Base-by-base conservation (phyloP, 2,888 invertebrate species). In the Agapostemon virescens region DNA sequence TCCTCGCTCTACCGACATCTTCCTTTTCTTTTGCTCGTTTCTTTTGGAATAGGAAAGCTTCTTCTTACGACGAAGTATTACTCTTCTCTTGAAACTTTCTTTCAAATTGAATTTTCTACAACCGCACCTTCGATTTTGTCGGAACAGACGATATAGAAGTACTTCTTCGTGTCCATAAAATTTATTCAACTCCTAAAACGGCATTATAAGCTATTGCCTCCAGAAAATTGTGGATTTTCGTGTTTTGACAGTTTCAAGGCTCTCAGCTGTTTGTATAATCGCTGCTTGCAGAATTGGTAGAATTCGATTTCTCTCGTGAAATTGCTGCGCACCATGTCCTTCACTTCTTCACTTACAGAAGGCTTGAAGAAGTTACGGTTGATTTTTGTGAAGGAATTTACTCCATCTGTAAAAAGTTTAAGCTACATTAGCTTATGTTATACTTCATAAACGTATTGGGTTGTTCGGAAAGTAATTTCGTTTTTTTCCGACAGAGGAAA, bases 281-380 rank as follows among this genome's bases (percentile, higher is more conserved):
- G 94, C 91, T 98, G 97, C 87, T 95, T 95, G 92, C 97, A 97
- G 92, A 98, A 98, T 90, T 98, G 96, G 92, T 98, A 98, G 93
- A 98, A 97, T 90, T 98, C 98, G 17, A 98, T 97, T 93, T 98
- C 98, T 75, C 96, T 94, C 0, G 97, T 97, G 91, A 98, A 97
- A 93, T 98, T 98, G 55, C 94, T 95, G 84, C 97, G 94, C 7
- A 98, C 97, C 71, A 98, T 95, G 69, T 97, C 95, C 92, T 97
- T 98, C 3, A 98, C 95, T 87, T 96, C 95, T 89, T 98, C 97
- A 68, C 96, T 96, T 4, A 98, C 97, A 0, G 97, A 96, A 0
- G 97, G 97, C 90, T 98, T 98, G 93, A 97, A 98, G 70, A 95
- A 95, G 93, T 98, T 98, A 84, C 95, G 95, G 93, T 98, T 97